phyloP scores from a whole-genome alignment of 2,888 invertebrate genomes.

The Drosophila hamatofila region DNA sequence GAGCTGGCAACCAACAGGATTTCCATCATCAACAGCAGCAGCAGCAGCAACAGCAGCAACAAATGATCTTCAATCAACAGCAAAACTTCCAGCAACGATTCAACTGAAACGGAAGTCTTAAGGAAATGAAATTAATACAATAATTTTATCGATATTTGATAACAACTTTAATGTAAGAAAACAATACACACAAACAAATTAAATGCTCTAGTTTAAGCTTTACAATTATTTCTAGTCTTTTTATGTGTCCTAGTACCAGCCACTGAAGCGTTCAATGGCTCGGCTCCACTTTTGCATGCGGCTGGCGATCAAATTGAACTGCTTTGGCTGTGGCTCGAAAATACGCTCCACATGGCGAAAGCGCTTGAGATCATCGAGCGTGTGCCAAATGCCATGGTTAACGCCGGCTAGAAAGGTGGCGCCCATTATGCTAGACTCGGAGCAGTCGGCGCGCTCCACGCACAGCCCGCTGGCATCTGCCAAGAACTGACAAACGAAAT shows the following conservation, averaged over 20 bases:
- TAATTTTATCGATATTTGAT: constrained; percentile 24
- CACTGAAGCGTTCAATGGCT: constrained; percentile 82
- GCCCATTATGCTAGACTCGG: constrained; percentile 94
- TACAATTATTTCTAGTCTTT: constrained; percentile 14
- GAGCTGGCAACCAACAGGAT: constrained; percentile 87
- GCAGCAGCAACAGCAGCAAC: constrained; percentile 87
- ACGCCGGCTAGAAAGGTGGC: constrained; percentile 94
- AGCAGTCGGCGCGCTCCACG: constrained; percentile 90
- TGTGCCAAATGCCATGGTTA: constrained; percentile 91
- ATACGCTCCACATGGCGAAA: constrained; percentile 87
- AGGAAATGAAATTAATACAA: not conserved
- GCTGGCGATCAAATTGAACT: constrained; percentile 45
- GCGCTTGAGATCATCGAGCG: constrained; percentile 88
- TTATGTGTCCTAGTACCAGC: constrained; percentile 76
- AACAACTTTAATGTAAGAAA: constrained; percentile 27
- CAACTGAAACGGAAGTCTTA: constrained; percentile 50
- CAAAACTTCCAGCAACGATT: constrained; percentile 90
- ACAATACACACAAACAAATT: constrained; percentile 11
- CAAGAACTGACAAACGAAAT: constrained; percentile 95
- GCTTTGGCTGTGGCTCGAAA: constrained; percentile 87
- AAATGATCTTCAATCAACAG: constrained; percentile 90
- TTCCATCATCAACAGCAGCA: constrained; percentile 89
- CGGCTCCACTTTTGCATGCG: constrained; percentile 81
- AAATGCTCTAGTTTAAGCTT: not conserved
- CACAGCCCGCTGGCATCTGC: constrained; percentile 92